Evolutionary conservation across 2,113 vertebrate genomes (phyloP), one percentile per base, ranked within the genome.

Genomic region (Anser brachyrhynchus): DNA sequence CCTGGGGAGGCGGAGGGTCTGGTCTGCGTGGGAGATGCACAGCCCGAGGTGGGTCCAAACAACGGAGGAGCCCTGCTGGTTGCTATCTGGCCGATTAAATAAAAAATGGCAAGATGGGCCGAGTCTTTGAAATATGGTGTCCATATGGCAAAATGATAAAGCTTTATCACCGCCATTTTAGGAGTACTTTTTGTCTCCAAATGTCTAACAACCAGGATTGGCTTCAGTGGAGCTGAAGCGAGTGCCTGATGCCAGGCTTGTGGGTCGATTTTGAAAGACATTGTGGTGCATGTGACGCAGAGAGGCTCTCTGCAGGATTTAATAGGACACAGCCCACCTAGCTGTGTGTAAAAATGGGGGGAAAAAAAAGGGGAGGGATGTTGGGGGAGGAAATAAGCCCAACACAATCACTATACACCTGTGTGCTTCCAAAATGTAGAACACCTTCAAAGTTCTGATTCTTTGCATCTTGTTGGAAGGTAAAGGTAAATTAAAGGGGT

Each of bases 1-100:
- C 29, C 14, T 0, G 3, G 70, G 59, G 20, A 72, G 17, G 20
- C 33, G 46, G 4, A 52, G 39, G 3, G 3, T 46, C 77, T 33
- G 10, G 3, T 46, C 77, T 35, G 10, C 35, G 20, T 9, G 18
- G 55, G 72, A 18, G 20, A 57, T 4, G 39, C 2, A 13, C 61
- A 11, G 39, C 2, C 4, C 0, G 1, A 83, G 33, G 25, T 67
- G 41, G 41, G 41, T 12, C 1, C 0, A 5, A 69, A 3, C 19
- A 59, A 19, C 0, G 8, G 23, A 66, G 41, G 39, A 61, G 13
- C 18, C 49, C 11, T 28, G 7, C 61, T 1, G 1, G 17, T 74
- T 75, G 57, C 69, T 75, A 33, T 57, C 13, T 5, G 9, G 16
- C 37, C 0, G 1, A 77, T 77, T 77, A 65, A 83, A 83, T 84